Base-by-base conservation (phyloP, 2,113 vertebrate genomes). In the Antechinus flavipes region DNA sequence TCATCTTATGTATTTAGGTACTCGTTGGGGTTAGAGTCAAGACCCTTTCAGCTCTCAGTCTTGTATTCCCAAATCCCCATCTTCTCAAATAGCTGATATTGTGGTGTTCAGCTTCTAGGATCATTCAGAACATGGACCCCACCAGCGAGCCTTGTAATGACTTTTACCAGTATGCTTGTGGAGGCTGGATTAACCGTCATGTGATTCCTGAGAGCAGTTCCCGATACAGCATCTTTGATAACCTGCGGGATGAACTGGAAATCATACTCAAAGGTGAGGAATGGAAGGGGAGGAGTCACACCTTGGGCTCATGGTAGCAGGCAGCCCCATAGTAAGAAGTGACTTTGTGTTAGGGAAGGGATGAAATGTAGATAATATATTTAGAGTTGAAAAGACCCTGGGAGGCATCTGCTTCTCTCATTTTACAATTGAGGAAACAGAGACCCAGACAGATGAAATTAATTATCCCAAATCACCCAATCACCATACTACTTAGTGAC, bases 151-250 rank as follows among this genome's bases (percentile, higher is more conserved):
- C 99, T 0, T 99, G 99, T 91, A 97, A 99, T 54, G 99, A 99
- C 97, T 99, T 99, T 98, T 99, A 99, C 98, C 99, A 99, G 98
- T 99, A 99, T 0, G 99, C 99, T 2, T 99, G 99, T 0, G 99
- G 99, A 49, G 99, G 99, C 52, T 99, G 99, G 99, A 98, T 99
- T 96, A 99, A 98, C 96, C 97, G 97, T 12, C 99, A 99, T 0
- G 99, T 99, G n/a, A 99, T 99, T 96, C 99, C 99, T 0, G 99
- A 99, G 98, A 99, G 99, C 93, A 99, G 99, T 98, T 99, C 99
- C 19, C 99, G 99, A 5, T 99, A 99, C 98, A 99, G 99, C 54
- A 98, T 99, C 96, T 99, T 99, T 46, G 99, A 99, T 98, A 99
- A 99, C 98, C 98, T 99, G 35, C 98, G 99, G 5, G 99, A 99